Percentiles rank a stretch among this genome's conserved stretches.
Conservation (phyloP, 2,797 vertebrate species). For the Fistularia commersonii region DNA sequence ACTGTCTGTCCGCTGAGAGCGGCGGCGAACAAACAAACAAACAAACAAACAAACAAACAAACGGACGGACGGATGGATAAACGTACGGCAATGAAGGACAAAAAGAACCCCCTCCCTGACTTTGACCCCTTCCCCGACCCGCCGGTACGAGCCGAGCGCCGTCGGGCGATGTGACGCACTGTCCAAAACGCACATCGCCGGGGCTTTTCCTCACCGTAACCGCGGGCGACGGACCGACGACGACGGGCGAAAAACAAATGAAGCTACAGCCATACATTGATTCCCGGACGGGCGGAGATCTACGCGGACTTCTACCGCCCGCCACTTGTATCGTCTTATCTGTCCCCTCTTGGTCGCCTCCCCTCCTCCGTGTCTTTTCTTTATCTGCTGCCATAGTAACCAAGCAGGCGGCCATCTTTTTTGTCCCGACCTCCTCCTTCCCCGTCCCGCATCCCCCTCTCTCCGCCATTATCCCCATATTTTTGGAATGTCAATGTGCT, state of each 20-base stretch:
- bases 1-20: slow-evolving; percentile 30
- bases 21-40: slow-evolving; percentile 27
- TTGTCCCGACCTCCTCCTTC: slow-evolving; percentile 33
- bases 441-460: slow-evolving; percentile 43
- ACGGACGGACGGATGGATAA: slow-evolving; percentile 25
- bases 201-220: neutral
- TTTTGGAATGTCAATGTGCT: slow-evolving; percentile 91
- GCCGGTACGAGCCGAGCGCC: too few species aligned
- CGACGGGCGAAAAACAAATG: slow-evolving; percentile 47
- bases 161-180: neutral
- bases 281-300: slow-evolving; percentile 68
- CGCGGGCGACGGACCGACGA: slow-evolving; percentile 20
- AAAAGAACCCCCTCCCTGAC: too few species aligned
- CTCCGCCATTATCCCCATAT: slow-evolving; percentile 74
- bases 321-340: slow-evolving; percentile 68
- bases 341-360: slow-evolving; percentile 56
- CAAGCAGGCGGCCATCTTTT: slow-evolving; percentile 33
- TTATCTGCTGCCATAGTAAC: slow-evolving; percentile 51
- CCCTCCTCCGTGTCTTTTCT: slow-evolving; percentile 14
- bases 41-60: slow-evolving; percentile 26
- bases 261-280: slow-evolving; percentile 81
- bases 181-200: neutral
- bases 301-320: slow-evolving; percentile 63
- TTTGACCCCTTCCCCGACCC: neutral
- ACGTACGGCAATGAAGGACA: neutral